Evolutionary conservation across 2,113 vertebrate species (phyloP).

Genomic region (Parotia lawesii): DNA sequence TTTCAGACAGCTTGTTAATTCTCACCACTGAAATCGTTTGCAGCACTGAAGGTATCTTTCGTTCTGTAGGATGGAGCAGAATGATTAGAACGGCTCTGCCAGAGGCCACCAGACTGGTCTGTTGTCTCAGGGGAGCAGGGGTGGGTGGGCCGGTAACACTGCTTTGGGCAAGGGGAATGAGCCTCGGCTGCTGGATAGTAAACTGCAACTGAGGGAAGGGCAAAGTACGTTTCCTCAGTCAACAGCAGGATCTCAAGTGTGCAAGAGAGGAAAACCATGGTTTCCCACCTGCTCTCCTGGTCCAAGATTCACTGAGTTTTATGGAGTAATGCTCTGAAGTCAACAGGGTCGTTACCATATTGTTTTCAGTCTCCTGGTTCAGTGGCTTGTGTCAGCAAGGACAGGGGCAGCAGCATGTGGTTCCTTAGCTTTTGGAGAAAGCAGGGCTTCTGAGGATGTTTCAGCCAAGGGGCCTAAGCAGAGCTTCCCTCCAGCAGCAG

Average conservation of each 20-base stretch:
- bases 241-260: background rate
- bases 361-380: background rate
- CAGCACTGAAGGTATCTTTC: background rate
- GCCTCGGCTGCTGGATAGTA: background rate
- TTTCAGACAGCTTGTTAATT: background rate
- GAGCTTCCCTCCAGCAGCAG: background rate
- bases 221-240: background rate
- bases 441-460: background rate
- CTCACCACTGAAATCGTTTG: background rate
- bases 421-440: background rate
- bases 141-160: rapidly evolving
- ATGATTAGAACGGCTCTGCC: background rate
- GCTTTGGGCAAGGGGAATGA: background rate
- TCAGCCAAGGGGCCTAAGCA: background rate
- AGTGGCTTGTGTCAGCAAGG: background rate
- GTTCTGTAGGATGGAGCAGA: background rate
- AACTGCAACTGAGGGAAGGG: background rate
- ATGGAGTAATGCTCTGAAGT: background rate
- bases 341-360: rapidly evolving
- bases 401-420: rapidly evolving
- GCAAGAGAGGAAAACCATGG: background rate
- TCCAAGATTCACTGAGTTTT: background rate
- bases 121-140: background rate
- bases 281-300: background rate
- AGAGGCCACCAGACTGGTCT: background rate